A percentile compares a stretch with the other conserved stretches of the same genome.
phyloP scores from a whole-genome alignment of 2,888 invertebrate genomes.

The Brenthis hecate region DNA sequence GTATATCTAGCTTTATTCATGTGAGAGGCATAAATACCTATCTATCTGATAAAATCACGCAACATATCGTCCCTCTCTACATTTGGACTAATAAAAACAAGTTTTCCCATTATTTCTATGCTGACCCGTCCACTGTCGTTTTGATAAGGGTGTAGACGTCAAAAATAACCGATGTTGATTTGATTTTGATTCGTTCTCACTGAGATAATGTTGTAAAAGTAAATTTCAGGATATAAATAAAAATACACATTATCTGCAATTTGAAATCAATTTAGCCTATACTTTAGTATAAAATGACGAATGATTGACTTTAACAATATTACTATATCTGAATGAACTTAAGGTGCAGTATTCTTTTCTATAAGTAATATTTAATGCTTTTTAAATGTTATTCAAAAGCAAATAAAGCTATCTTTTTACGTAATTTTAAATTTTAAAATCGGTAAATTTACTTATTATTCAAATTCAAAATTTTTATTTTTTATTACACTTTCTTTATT shows the following conservation, averaged over 20 bases:
- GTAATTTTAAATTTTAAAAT: too few relatives aligned
- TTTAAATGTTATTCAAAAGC: too few relatives aligned
- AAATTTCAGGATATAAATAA: neutral
- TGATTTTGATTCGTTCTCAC: constrained; percentile 74
- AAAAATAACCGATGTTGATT: constrained; percentile 78
- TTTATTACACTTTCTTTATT: too few relatives aligned
- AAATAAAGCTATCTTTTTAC: too few relatives aligned
- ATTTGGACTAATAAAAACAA: constrained; percentile 56
- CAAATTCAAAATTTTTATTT: too few relatives aligned
- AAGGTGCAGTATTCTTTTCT: too few relatives aligned
- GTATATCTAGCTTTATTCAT: constrained; percentile 49
- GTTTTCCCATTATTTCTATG: constrained; percentile 68
- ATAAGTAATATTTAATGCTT: too few relatives aligned
- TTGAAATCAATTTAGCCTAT: too few relatives aligned
- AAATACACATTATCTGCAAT: neutral
- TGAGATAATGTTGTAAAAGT: constrained; percentile 56
- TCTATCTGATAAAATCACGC: constrained; percentile 51
- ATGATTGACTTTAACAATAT: too few relatives aligned
- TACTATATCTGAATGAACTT: too few relatives aligned
- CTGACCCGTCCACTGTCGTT: constrained; percentile 62
- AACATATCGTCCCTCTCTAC: constrained; percentile 47
- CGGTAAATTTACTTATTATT: too few relatives aligned
- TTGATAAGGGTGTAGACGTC: constrained; percentile 73
- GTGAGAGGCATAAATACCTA: constrained; percentile 49
- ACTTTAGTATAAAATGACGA: too few relatives aligned